These are phyloP conservation scores for Octopus sinensis DNA, from an alignment of 1,140 invertebrate species.

Conservation along the genomic window DNA sequence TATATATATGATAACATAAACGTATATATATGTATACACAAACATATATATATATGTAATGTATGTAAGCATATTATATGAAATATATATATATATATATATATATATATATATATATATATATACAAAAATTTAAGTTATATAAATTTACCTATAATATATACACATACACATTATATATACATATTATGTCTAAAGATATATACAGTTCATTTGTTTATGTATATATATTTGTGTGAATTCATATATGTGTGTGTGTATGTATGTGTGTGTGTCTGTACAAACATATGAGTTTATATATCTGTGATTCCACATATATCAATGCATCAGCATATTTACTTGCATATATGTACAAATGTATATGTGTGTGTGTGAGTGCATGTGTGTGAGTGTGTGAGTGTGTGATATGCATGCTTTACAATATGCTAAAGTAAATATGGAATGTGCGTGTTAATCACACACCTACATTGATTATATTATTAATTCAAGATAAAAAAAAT, in stretches of 20 bases:
- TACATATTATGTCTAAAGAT: background rate
- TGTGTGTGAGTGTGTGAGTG: slow-evolving; percentile 19
- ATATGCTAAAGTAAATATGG: no score
- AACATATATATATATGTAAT: no score
- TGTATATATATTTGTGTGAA: background rate
- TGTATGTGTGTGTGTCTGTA: no score
- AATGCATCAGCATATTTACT: background rate
- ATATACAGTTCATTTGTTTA: background rate
- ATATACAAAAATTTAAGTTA: no score
- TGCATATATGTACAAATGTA: background rate
- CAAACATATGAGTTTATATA: background rate
- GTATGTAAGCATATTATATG: no score
- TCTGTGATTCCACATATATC: background rate
- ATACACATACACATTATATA: background rate
- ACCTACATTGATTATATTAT: no score
- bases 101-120: background rate
- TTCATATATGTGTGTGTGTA: background rate
- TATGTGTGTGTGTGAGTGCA: slow-evolving; percentile 17
- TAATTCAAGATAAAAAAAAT: no score
- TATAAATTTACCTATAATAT: no score
- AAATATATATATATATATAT: no score
- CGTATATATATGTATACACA: background rate
- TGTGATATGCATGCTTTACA: background rate
- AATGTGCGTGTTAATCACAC: no score
- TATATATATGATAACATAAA: background rate